Evolutionary conservation across 1,140 invertebrate genomes (phyloP).

Genomic region (Solenopsis invicta): DNA sequence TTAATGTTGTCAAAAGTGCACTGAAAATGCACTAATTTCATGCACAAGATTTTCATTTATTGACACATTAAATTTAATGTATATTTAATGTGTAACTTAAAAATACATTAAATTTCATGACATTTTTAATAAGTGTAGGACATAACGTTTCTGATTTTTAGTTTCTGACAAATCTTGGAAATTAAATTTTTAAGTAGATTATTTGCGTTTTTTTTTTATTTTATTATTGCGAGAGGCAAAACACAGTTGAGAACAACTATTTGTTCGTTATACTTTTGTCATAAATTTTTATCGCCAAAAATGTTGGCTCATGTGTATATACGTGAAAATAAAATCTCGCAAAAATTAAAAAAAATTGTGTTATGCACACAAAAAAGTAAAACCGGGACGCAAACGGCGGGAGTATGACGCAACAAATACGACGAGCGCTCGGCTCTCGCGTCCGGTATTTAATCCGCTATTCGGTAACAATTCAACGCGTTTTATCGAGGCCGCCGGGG

Average conservation of each 20-base stretch:
- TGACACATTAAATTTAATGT: too few species aligned
- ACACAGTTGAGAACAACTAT: background rate
- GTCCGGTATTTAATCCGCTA: slow-evolving; percentile 49
- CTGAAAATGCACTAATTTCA: too few species aligned
- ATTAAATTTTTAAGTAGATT: background rate
- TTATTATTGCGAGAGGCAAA: background rate
- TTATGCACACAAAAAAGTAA: slow-evolving; percentile 12
- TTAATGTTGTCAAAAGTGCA: too few species aligned
- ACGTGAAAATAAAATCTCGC: slow-evolving; percentile 29
- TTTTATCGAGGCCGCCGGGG: slow-evolving; percentile 43
- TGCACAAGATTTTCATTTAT: too few species aligned
- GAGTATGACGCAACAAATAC: slow-evolving; percentile 8
- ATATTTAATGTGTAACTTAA: too few species aligned
- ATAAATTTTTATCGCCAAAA: slow-evolving; percentile 5
- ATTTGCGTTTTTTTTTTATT: background rate
- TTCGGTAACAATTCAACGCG: slow-evolving; percentile 56
- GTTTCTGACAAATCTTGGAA: background rate
- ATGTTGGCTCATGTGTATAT: background rate
- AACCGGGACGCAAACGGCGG: too few species aligned
- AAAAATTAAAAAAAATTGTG: slow-evolving; percentile 44
- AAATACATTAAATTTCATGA: too few species aligned
- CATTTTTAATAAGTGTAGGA: too few species aligned
- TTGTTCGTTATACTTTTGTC: slow-evolving; percentile 9
- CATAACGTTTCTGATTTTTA: background rate
- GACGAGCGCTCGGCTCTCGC: background rate